Percentiles rank a stretch among this genome's conserved stretches.
These are phyloP conservation scores for Pseudochirops cupreus DNA, from an alignment of 2,797 vertebrate genomes.

Conservation along the genomic window DNA sequence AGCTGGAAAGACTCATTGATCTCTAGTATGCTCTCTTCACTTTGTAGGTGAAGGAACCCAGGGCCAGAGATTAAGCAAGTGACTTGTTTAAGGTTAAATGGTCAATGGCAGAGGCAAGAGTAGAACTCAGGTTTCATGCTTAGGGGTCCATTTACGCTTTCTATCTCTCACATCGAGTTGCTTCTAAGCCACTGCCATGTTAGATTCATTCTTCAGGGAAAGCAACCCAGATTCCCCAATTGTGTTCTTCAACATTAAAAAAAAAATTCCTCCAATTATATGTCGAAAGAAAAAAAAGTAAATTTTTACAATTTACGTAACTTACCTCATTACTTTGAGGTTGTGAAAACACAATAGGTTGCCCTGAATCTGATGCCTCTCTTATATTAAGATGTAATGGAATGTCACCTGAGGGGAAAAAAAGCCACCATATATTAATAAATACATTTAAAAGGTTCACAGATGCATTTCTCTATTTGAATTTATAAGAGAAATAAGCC, in stretches of 20 bases:
- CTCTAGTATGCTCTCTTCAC: background rate
- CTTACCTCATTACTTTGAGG: conserved; percentile 94
- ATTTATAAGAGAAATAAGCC: conserved; percentile 57
- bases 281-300: conserved; percentile 18
- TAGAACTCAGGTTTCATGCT: background rate
- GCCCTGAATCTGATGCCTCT: conserved; percentile 93
- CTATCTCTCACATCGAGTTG: background rate
- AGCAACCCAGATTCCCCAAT: conserved; percentile 18
- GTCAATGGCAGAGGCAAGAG: background rate
- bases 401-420: conserved; percentile 89
- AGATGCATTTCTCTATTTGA: conserved; percentile 45
- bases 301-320: conserved; percentile 52
- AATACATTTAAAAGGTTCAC: conserved; percentile 58
- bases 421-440: conserved; percentile 52
- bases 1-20: conserved; percentile 12
- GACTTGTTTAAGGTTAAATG: background rate
- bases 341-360: conserved; percentile 93
- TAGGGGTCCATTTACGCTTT: background rate
- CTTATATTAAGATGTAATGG: conserved; percentile 95
- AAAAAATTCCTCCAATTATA: background rate
- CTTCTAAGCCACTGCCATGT: background rate
- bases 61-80: background rate
- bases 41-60: background rate
- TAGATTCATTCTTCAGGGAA: background rate
- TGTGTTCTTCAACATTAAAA: conserved; percentile 46